These are phyloP conservation scores for Octodonta nipae DNA, from an alignment of 2,888 invertebrate genomes.

Conservation along the genomic window DNA sequence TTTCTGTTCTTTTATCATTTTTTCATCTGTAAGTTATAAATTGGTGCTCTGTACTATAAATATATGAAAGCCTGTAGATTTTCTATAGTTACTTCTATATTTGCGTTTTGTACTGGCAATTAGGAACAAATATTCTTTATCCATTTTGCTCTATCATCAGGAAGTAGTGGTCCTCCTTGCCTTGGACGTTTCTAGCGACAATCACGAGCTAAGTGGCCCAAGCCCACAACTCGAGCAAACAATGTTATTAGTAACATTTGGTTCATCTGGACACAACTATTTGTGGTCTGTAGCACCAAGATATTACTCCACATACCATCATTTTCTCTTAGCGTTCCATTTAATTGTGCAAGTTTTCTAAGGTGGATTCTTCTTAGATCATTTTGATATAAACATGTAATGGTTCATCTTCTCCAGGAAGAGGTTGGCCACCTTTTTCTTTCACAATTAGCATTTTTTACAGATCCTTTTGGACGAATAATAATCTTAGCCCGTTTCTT, in stretches of 20 bases:
- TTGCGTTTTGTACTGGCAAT: no score
- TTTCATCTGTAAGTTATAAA: no score
- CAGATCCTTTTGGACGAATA: conserved; percentile 96
- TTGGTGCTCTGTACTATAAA: no score
- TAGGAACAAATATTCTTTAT: background rate
- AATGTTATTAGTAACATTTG: background rate
- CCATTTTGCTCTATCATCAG: no score
- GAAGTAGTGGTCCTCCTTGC: background rate
- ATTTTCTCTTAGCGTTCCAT: background rate
- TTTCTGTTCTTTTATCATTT: no score
- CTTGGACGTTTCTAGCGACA: background rate
- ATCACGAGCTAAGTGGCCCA: background rate
- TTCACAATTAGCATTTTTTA: conserved; percentile 71
- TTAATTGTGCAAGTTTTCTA: background rate
- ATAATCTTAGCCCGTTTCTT: conserved; percentile 95
- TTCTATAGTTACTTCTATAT: no score
- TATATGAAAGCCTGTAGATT: no score
- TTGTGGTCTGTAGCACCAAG: background rate
- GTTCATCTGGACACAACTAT: background rate
- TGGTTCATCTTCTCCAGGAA: conserved; percentile 1
- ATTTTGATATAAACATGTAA: background rate
- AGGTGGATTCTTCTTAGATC: background rate
- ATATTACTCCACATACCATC: background rate
- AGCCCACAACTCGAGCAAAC: background rate
- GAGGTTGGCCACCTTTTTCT: no score